A percentile compares a stretch with the other conserved stretches of the same genome.
phyloP scores from a whole-genome alignment of 2,113 vertebrate genomes.

The Salvelinus fontinalis region DNA sequence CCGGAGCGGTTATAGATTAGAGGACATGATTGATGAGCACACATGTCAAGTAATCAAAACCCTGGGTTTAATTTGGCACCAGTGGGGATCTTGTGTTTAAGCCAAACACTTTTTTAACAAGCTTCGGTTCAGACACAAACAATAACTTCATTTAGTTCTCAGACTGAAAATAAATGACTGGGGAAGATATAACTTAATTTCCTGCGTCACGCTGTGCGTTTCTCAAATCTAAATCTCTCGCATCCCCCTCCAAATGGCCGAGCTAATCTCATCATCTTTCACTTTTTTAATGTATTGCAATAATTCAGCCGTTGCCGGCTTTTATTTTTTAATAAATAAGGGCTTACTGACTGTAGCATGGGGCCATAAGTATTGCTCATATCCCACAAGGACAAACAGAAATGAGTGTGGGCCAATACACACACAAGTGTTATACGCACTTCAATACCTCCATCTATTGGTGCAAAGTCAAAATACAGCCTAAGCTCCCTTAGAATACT shows the following conservation, averaged over 20 bases:
- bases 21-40: slow-evolving; percentile 80
- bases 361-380: slow-evolving; percentile 67
- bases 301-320: slow-evolving; percentile 76
- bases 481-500: not conserved
- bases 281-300: slow-evolving; percentile 76
- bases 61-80: slow-evolving; percentile 78
- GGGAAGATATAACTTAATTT: slow-evolving; percentile 80
- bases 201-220: slow-evolving; percentile 69
- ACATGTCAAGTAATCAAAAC: slow-evolving; percentile 78
- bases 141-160: slow-evolving; percentile 80
- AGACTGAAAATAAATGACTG: slow-evolving; percentile 76
- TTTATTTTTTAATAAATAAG: slow-evolving; percentile 79
- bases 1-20: slow-evolving; percentile 61
- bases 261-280: slow-evolving; percentile 78
- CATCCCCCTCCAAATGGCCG: slow-evolving; percentile 61
- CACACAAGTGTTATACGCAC: slow-evolving; percentile 41
- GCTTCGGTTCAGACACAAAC: slow-evolving; percentile 75
- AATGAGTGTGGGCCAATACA: not conserved
- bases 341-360: slow-evolving; percentile 65
- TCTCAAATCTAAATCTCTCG: slow-evolving; percentile 71
- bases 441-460: slow-evolving; percentile 74
- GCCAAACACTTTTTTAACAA: slow-evolving; percentile 67
- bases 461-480: slow-evolving; percentile 53
- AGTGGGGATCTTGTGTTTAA: slow-evolving; percentile 74
- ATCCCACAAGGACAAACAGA: slow-evolving; percentile 66